Conservation (phyloP, 2,113 vertebrate genomes). For the Donacobius atricapilla region DNA sequence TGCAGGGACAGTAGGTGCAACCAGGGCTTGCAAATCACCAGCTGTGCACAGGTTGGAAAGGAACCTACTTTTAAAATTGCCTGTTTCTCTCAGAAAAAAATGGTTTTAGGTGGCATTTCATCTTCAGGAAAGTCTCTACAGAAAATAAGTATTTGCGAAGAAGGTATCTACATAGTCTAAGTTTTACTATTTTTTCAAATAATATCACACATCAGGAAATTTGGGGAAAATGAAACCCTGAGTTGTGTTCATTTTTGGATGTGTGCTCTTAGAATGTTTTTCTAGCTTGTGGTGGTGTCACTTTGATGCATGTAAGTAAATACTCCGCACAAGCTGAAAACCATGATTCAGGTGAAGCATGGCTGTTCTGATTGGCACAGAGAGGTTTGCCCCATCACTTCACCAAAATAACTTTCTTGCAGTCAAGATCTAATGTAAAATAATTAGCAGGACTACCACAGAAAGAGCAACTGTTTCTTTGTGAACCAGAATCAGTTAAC, state of each 20-base stretch:
- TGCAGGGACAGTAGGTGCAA: neutral
- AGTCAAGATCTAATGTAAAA: neutral
- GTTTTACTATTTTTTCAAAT: slow-evolving; percentile 2
- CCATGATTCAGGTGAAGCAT: neutral
- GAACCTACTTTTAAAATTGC: neutral
- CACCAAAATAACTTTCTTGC: neutral
- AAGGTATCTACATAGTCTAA: neutral
- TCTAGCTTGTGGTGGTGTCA: neutral
- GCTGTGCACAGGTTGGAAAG: neutral
- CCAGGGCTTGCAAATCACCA: neutral
- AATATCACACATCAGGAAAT: neutral
- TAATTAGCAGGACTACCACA: neutral
- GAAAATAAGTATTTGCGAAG: neutral
- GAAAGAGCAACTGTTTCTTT: neutral
- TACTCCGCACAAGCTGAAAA: neutral
- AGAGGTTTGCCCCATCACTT: neutral
- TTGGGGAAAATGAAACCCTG: neutral
- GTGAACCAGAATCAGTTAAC: neutral
- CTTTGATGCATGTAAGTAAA: neutral
- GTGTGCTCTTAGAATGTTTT: neutral
- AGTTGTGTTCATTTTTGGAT: neutral
- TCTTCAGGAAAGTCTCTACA: neutral
- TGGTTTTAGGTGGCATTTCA: neutral
- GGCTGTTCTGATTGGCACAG: neutral
- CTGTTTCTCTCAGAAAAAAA: neutral